These are phyloP conservation scores for Silurus glanis DNA, from an alignment of 2,113 vertebrate species.

Conservation along the genomic window DNA sequence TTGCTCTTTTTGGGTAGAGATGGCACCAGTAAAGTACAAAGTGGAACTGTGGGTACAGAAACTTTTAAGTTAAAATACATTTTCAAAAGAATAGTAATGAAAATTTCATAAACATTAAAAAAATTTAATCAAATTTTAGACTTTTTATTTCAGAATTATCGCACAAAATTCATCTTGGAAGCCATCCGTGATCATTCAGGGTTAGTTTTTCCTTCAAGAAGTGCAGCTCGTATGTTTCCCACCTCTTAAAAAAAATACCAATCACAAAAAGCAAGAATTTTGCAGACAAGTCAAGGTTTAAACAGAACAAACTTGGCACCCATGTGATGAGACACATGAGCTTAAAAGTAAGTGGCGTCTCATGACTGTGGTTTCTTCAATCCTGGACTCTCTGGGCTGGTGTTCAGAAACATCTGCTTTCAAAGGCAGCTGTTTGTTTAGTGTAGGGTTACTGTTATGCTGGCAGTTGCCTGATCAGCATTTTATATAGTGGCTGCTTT, in stretches of 20 bases:
- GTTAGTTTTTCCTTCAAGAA: not conserved
- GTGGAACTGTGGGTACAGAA: not conserved
- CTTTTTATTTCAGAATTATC: not conserved
- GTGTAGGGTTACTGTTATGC: conserved; percentile 60
- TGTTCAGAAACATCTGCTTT: conserved; percentile 55
- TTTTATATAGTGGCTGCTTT: conserved; percentile 52
- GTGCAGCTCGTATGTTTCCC: not conserved
- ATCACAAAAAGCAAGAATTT: not conserved
- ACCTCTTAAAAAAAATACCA: not conserved
- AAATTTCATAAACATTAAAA: not conserved
- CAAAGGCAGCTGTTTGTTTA: conserved; percentile 62
- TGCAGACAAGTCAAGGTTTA: not conserved
- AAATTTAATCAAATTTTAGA: not conserved
- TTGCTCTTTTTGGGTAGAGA: not conserved
- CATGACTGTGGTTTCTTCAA: not conserved
- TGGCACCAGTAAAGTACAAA: not conserved
- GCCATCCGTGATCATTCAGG: not conserved
- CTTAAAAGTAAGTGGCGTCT: not conserved
- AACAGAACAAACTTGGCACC: not conserved
- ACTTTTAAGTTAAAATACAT: not conserved
- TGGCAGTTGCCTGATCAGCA: conserved; percentile 37
- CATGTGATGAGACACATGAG: not conserved
- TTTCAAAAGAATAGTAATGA: not conserved
- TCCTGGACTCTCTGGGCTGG: not conserved
- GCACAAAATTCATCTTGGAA: not conserved